phyloP scores from a whole-genome alignment of 1,140 invertebrate genomes.

The Zaprionus camerounensis region DNA sequence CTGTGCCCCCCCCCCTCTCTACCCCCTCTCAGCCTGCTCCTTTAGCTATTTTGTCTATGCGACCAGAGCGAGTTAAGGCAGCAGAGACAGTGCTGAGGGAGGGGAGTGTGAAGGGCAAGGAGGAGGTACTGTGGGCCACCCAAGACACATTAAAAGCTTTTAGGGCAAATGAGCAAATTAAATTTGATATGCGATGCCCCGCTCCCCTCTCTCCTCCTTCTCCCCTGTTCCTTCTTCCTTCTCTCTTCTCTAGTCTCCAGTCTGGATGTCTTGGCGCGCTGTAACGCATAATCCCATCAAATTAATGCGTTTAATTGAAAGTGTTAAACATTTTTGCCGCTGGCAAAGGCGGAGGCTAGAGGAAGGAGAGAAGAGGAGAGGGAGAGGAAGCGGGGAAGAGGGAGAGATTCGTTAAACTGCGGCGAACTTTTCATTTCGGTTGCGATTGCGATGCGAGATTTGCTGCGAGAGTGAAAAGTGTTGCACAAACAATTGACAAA shows the following conservation, averaged over 20 bases:
- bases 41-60: conserved; percentile 41
- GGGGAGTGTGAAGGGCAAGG: background rate
- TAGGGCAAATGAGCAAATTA: conserved; percentile 83
- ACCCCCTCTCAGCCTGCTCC: background rate
- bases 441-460: conserved; percentile 21
- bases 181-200: conserved; percentile 78
- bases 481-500: conserved; percentile 60
- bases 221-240: background rate
- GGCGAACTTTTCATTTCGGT: conserved; percentile 18
- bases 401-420: conserved; percentile 46
- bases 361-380: conserved; percentile 1
- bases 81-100: background rate
- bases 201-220: background rate
- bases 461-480: conserved; percentile 53
- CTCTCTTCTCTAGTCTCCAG: background rate
- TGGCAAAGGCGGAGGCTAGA: conserved; percentile 23
- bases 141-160: conserved; percentile 79
- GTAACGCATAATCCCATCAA: conserved; percentile 71
- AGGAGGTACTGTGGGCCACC: conserved; percentile 37
- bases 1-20: background rate
- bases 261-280: conserved; percentile 8
- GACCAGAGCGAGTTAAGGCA: background rate
- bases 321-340: conserved; percentile 68
- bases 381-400: background rate
- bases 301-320: conserved; percentile 83